Evolutionary conservation across 2,888 invertebrate genomes (phyloP), one percentile per base, ranked within the genome.

Genomic region (Dryocosmus kuriphilus): DNA sequence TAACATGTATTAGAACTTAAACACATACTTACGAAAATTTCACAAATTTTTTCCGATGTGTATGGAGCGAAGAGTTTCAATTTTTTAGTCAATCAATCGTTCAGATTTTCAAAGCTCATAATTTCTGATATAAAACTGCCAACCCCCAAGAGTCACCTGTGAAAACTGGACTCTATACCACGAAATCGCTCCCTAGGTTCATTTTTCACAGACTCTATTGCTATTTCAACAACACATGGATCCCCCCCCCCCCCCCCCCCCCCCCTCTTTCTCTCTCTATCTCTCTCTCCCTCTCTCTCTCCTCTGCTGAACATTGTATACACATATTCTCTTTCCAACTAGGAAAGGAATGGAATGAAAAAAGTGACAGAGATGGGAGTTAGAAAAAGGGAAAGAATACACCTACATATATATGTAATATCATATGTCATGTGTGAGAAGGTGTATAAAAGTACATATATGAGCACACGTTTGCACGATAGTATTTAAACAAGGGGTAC

Each of bases 401-500:
- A 16, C 41, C 5, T 41, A 5, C 16, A 41, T 41, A 16, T 41
- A 5, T 41, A 41, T 41, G 41, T 16, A 41, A 41, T 41, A 41
- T 16, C 41, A 41, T 41, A 16, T 6, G 6, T 16, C n/a, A 16
- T 41, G 41, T 41, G 16, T 41, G 16, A 16, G 41, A 41, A 41
- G 41, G 41, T 41, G 41, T 16, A 41, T 41, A 46, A 51, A 51
- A 46, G 71, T 71, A 11, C 71, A 71, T 30, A 71, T 30, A 71
- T 46, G 80, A 62, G 76, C 51, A 74, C 77, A 79, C 81, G 74
- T 78, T 78, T 76, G 60, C 74, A 63, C 79, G 79, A 78, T 76
- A 76, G 80, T 83, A 81, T 85, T 85, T 88, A 88, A 89, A 86
- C 85, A 85, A 80, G 86, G 83, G 79, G 81, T 78, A 75, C 80